phyloP scores from a whole-genome alignment of 2,888 invertebrate genomes.

The Imbricaverruca yamaguchii region DNA sequence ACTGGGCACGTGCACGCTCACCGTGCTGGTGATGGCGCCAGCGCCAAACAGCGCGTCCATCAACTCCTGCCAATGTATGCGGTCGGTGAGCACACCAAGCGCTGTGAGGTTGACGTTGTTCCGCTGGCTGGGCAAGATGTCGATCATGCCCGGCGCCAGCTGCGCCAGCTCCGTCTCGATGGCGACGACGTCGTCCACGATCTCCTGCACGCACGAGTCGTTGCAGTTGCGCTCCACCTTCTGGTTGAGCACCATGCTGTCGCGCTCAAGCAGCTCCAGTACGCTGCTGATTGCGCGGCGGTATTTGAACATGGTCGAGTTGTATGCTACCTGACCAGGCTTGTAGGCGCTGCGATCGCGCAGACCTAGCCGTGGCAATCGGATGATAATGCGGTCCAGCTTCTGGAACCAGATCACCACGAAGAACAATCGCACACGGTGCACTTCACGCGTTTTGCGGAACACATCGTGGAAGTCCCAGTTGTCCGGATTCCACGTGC shows the following conservation, averaged over 20 bases:
- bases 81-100: neutral
- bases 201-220: neutral
- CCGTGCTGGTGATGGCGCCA: neutral
- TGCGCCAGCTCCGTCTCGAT: neutral
- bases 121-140: neutral
- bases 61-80: slow-evolving; percentile 16
- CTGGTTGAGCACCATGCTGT: neutral
- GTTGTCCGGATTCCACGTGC: neutral
- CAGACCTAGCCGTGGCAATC: slow-evolving; percentile 10
- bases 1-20: slow-evolving; percentile 13
- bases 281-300: neutral
- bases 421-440: slow-evolving; percentile 10
- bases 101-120: slow-evolving; percentile 14
- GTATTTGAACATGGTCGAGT: slow-evolving; percentile 6
- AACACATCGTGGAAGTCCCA: slow-evolving; percentile 8
- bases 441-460: slow-evolving; percentile 7
- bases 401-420: slow-evolving; percentile 23
- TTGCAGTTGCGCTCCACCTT: neutral
- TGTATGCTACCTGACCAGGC: neutral
- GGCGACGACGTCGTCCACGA: slow-evolving; percentile 7
- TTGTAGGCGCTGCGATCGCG: slow-evolving; percentile 6
- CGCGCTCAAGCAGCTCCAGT: neutral
- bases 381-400: slow-evolving; percentile 20
- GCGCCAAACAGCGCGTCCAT: slow-evolving; percentile 21
- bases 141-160: slow-evolving; percentile 10